Evolutionary conservation across 2,113 vertebrate species (phyloP), one percentile per base, ranked within the genome.

Genomic region (Fregata magnificens): DNA sequence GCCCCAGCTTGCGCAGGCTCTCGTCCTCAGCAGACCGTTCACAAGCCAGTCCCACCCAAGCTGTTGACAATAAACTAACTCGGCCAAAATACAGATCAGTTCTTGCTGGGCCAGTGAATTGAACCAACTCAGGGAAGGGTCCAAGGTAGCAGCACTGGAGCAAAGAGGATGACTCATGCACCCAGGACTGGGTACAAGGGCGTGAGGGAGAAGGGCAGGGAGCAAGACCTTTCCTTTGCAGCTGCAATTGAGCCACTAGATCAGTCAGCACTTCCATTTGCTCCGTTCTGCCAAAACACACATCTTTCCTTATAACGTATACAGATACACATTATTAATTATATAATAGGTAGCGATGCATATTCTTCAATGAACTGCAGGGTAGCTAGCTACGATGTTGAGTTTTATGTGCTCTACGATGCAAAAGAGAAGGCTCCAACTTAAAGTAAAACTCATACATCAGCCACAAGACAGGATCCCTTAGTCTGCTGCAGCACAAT

Each of bases 221-320:
- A 91, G 34, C 17, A n/a, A n/a, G 62, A 66, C 34, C 28, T 71
- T 71, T 12, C 56, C 49, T 36, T 69, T 4, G 3, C 82, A 94
- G 34, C 31, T 69, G 52, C 13, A 25, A n/a, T 76, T 16, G 66
- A 83, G 31, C 42, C 6, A 2, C 58, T 20, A 36, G 16, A 77
- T 45, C 63, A 56, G 45, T 19, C 66, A 93, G 42, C 50, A 26
- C 25, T 71, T 28, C 70, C 45, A 44, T 31, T 38, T 26, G 55
- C 65, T 92, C 49, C 7, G 0, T 42, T 66, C 66, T 76, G 76
- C 29, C 72, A 47, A 40, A 71, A 44, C 58, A 58, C 38, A 15
- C n/a, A 17, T 24, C 28, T 13, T 56, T n/a, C 52, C 38, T 36
- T n/a, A 4, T 2, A 26, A 44, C 5, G 8, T 5, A 9, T 0